Percentiles rank a stretch among this genome's conserved stretches.
phyloP scores from a whole-genome alignment of 1,140 invertebrate genomes.

The Melipona quadrifasciata region DNA sequence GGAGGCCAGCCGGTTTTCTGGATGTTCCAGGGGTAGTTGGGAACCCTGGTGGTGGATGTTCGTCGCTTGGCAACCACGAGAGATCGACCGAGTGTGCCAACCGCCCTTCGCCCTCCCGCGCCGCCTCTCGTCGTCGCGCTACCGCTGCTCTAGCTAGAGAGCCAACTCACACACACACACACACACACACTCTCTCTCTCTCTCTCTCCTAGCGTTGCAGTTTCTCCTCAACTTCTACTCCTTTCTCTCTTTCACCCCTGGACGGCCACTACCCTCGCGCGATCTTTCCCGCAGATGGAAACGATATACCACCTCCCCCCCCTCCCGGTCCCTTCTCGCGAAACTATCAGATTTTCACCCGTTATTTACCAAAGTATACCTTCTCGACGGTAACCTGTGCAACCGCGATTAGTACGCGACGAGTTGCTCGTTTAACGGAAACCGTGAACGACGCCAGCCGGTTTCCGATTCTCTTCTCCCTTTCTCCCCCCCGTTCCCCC shows the following conservation, averaged over 20 bases:
- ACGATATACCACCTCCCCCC: neutral
- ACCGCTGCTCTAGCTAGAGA: neutral
- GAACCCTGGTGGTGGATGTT: constrained; percentile 72
- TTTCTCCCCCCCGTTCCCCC: too few species aligned
- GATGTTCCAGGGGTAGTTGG: constrained; percentile 47
- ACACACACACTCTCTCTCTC: neutral
- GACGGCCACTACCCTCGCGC: constrained; percentile 53
- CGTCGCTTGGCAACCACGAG: constrained; percentile 79
- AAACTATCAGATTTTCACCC: neutral
- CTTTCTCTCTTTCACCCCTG: neutral
- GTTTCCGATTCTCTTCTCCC: neutral
- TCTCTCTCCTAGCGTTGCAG: neutral
- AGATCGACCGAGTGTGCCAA: constrained; percentile 77
- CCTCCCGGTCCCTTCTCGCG: too few species aligned
- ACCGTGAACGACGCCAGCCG: neutral
- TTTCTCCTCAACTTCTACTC: too few species aligned
- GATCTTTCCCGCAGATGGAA: constrained; percentile 36
- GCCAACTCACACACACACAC: too few species aligned
- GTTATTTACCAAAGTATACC: neutral
- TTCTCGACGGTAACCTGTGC: neutral
- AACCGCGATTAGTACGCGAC: neutral
- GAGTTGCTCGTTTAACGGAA: neutral
- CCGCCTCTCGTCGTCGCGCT: neutral
- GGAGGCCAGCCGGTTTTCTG: constrained; percentile 43
- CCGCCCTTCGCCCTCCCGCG: constrained; percentile 35